Percentiles rank a stretch among this genome's conserved stretches.
Conservation (phyloP, 2,888 invertebrate species). For the Ormyrus labotus region DNA sequence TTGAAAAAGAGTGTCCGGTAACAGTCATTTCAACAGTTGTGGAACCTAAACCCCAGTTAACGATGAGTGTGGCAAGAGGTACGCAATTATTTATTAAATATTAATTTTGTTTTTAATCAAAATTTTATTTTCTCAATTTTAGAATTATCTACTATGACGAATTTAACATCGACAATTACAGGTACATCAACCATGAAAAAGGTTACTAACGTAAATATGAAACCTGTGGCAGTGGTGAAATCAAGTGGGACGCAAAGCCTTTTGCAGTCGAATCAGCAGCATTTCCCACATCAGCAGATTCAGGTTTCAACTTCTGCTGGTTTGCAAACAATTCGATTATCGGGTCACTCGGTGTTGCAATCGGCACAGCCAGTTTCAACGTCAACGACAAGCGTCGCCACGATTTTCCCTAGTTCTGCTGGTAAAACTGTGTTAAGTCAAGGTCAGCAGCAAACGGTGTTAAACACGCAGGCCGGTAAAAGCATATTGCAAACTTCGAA, state of each 20-base stretch:
- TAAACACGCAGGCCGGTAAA: constrained; percentile 66
- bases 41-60: constrained; percentile 54
- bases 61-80: constrained; percentile 43
- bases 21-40: constrained; percentile 29
- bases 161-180: constrained; percentile 40
- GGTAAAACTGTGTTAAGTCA: constrained; percentile 36
- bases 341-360: constrained; percentile 75
- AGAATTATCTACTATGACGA: constrained; percentile 43
- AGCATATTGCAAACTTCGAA: constrained; percentile 69
- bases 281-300: constrained; percentile 74
- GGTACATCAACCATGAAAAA: constrained; percentile 67
- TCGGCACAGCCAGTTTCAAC: constrained; percentile 72
- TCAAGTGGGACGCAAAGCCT: constrained; percentile 70
- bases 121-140: neutral
- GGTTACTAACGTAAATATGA: constrained; percentile 64
- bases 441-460: constrained; percentile 64
- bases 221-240: constrained; percentile 72
- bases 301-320: constrained; percentile 75
- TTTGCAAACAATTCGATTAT: constrained; percentile 78
- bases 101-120: neutral
- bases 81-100: neutral
- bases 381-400: constrained; percentile 71
- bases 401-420: constrained; percentile 76
- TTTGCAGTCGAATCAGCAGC: constrained; percentile 73
- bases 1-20: constrained; percentile 47